Conservation (phyloP, 2,797 vertebrate genomes). For the Apogon hyalosoma region DNA sequence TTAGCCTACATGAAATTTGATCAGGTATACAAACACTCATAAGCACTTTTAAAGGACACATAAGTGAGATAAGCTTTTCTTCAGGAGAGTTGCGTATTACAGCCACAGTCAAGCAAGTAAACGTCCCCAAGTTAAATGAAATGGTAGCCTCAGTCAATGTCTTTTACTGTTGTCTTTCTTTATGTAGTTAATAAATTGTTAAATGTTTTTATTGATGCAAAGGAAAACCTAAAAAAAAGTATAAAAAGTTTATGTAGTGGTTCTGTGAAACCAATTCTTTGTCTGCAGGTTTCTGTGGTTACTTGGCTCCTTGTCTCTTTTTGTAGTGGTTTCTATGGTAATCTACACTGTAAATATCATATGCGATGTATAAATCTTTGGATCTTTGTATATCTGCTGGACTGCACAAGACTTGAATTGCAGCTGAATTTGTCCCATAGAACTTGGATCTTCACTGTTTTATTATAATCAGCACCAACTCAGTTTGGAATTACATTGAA, state of each 20-base stretch:
- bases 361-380: conserved; percentile 20
- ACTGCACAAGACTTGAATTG: conserved; percentile 33
- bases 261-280: conserved; percentile 1
- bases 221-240: background rate
- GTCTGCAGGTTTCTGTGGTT: conserved; percentile 12
- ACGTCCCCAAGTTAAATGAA: no score
- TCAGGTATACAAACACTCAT: background rate
- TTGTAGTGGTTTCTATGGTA: conserved; percentile 18
- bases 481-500: background rate
- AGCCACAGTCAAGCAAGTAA: no score
- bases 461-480: conserved; percentile 12
- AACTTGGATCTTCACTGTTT: conserved; percentile 20
- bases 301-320: background rate
- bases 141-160: no score
- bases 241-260: background rate
- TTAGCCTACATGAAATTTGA: background rate
- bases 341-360: background rate
- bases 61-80: no score
- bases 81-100: no score
- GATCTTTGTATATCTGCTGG: conserved; percentile 33
- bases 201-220: background rate
- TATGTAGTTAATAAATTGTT: background rate
- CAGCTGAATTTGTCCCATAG: conserved; percentile 57
- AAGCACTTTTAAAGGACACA: no score
- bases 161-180: background rate